A percentile compares a stretch with the other conserved stretches of the same genome.
phyloP scores from a whole-genome alignment of 2,113 vertebrate genomes.

The Hoplias malabaricus region DNA sequence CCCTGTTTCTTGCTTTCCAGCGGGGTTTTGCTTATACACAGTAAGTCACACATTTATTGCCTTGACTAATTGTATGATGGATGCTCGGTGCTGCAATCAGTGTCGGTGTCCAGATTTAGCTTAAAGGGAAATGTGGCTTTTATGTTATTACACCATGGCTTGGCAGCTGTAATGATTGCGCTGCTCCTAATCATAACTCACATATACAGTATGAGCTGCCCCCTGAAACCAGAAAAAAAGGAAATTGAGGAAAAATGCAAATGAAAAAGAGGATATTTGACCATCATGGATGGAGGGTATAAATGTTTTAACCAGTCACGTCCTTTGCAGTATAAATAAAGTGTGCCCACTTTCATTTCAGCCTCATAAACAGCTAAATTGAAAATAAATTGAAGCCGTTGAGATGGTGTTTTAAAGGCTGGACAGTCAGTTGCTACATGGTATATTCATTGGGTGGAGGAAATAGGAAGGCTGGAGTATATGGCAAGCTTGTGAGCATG shows the following conservation, averaged over 20 bases:
- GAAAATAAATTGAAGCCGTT: conserved; percentile 44
- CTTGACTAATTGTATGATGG: conserved; percentile 41
- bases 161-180: conserved; percentile 32
- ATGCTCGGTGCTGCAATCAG: conserved; percentile 24
- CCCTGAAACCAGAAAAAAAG: conserved; percentile 6
- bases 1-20: conserved; percentile 19
- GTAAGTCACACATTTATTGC: conserved; percentile 46
- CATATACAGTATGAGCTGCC: background rate
- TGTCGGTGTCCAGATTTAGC: conserved; percentile 16
- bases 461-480: conserved; percentile 52
- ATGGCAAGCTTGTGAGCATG: conserved; percentile 62
- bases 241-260: conserved; percentile 12
- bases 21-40: conserved; percentile 53
- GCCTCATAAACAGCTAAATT: conserved; percentile 41
- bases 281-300: background rate
- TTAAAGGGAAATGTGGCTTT: conserved; percentile 14
- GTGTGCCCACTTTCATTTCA: conserved; percentile 22
- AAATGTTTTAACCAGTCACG: conserved; percentile 7
- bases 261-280: conserved; percentile 11
- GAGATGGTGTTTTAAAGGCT: conserved; percentile 54
- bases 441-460: conserved; percentile 50
- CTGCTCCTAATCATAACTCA: conserved; percentile 13
- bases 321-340: background rate
- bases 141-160: background rate
- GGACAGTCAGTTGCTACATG: conserved; percentile 50